Base-by-base conservation (phyloP, 2,888 invertebrate species). In the Andricus curvator region DNA sequence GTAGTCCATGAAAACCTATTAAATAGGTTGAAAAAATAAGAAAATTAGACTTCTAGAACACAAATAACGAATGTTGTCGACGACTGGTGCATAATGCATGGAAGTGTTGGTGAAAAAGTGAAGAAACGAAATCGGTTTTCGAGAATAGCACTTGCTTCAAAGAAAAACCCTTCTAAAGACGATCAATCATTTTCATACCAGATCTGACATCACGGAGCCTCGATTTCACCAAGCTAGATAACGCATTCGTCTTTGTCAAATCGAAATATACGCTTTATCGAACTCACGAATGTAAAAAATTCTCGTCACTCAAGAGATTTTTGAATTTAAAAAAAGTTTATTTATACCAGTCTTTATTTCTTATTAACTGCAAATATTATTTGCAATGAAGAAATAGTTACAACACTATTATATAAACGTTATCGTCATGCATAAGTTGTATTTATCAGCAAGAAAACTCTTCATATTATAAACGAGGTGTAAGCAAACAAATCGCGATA, bases 101-200 rank as follows among this genome's bases (percentile, higher is more conserved):
- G 4, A 62, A 62, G 62, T 25, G 62, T 62, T n/a, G 60, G 60
- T 25, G 25, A 25, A 25, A 13, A 62, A 62, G 60, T 62, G 11
- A 33, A 33, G 29, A 64, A 77, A 25, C 9, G 51, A 78, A 48
- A 78, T 78, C 51, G 48, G 9, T 37, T 78, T 48, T 41, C 4
- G 25, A 48, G 65, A 65, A 78, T 20, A 78, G 48, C 66, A 51
- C 62, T 37, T 60, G 64, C 20, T 29, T 67, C 48, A 3, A 33
- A 74, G 51, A 74, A 74, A 56, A 74, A 56, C 33, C 29, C 56
- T 56, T 79, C 80, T 80, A 15, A 77, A 60, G 79, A 82, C 83
- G 79, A 84, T 84, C 84, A 84, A 84, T 84, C 84, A 84, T 84
- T 83, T 84, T 82, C 66, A 77, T 83, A 22, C 79, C 79, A 81